Evolutionary conservation across 2,113 vertebrate species (phyloP).

Genomic region (Elephas maximus): DNA sequence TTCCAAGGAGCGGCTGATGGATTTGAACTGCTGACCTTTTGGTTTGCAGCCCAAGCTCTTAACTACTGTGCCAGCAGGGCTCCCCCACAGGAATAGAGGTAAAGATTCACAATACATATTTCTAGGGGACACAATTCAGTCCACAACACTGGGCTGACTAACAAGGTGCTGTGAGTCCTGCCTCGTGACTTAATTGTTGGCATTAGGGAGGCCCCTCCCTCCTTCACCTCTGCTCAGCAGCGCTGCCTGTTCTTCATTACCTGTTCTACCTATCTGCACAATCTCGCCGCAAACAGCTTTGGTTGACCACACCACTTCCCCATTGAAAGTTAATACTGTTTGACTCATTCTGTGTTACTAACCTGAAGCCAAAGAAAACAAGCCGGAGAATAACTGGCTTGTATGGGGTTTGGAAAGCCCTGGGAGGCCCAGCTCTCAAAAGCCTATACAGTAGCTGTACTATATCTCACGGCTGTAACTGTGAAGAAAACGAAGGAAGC

Average conservation of each 20-base stretch:
- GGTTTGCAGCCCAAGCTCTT: no score
- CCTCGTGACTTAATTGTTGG: slow-evolving; percentile 69
- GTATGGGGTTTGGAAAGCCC: slow-evolving; percentile 88
- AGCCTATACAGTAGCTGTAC: slow-evolving; percentile 90
- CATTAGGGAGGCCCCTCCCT: slow-evolving; percentile 65
- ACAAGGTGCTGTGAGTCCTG: not conserved
- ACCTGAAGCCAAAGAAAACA: slow-evolving; percentile 91
- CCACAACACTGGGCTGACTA: slow-evolving; percentile 9
- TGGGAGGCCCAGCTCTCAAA: slow-evolving; percentile 88
- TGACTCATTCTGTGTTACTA: slow-evolving; percentile 89
- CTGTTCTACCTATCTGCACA: slow-evolving; percentile 88
- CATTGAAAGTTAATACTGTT: slow-evolving; percentile 91
- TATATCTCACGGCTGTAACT: slow-evolving; percentile 87
- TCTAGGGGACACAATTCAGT: not conserved
- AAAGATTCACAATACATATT: not conserved
- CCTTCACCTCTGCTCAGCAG: slow-evolving; percentile 68
- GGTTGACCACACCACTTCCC: slow-evolving; percentile 93
- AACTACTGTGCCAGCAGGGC: no score
- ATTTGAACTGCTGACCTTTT: no score
- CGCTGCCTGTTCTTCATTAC: slow-evolving; percentile 86
- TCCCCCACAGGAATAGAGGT: not conserved
- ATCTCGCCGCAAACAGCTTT: slow-evolving; percentile 90
- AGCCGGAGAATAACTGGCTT: slow-evolving; percentile 90
- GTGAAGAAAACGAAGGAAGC: slow-evolving; percentile 84
- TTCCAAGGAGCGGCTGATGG: no score